A percentile compares a stretch with the other conserved stretches of the same genome.
phyloP scores from a whole-genome alignment of 2,113 vertebrate genomes.

The Guaruba guarouba region DNA sequence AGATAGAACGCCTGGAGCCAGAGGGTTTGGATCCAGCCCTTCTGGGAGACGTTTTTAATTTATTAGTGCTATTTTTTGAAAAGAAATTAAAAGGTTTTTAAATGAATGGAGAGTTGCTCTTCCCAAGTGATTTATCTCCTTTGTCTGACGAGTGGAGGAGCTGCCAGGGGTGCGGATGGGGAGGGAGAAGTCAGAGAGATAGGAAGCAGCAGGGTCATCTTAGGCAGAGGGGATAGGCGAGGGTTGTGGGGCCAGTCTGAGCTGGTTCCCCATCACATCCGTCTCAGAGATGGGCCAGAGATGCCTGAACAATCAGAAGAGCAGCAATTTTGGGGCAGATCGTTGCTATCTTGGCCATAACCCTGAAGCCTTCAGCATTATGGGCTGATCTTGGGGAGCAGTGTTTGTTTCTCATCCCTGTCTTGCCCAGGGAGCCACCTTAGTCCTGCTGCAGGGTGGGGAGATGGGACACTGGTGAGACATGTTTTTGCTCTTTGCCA shows the following conservation, averaged over 20 bases:
- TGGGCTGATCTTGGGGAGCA: not conserved
- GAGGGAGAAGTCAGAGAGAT: not conserved
- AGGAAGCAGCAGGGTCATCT: not conserved
- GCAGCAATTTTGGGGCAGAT: not conserved
- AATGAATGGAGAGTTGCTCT: not conserved
- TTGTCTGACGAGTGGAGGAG: not conserved
- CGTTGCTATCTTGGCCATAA: not conserved
- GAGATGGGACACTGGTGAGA: not conserved
- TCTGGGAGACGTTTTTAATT: slow-evolving; percentile 37
- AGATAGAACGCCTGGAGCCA: slow-evolving; percentile 33
- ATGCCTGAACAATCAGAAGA: not conserved
- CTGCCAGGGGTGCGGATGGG: not conserved
- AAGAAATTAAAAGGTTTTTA: slow-evolving; percentile 20
- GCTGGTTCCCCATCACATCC: fast-evolving
- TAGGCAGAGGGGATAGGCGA: not conserved
- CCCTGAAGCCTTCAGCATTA: not conserved
- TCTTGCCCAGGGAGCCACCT: not conserved
- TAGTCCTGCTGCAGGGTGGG: not conserved
- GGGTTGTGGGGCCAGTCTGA: not conserved
- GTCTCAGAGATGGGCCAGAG: fast-evolving
- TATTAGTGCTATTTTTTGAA: slow-evolving; percentile 1
- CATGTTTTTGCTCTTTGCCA: fast-evolving
- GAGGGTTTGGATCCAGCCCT: slow-evolving; percentile 5
- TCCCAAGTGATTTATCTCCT: slow-evolving; percentile 57
- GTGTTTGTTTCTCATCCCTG: not conserved